These are phyloP conservation scores for Turritopsis rubra DNA, from an alignment of 30 jellyfish, hydroid and myxozoan genomes.

Conservation along the genomic window DNA sequence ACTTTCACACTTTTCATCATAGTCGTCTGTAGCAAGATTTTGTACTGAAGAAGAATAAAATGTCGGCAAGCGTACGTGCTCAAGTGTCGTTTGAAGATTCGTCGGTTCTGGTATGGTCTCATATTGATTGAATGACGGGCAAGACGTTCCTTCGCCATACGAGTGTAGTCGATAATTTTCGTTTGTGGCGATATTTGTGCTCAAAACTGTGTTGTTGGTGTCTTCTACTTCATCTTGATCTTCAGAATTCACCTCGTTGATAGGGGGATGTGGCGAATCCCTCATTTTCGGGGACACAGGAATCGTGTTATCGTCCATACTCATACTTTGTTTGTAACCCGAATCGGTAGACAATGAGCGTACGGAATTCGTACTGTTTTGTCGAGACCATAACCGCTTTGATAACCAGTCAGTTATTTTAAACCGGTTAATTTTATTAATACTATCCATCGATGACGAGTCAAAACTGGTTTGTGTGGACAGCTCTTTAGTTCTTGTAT, in stretches of 20 bases:
- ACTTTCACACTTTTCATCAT: no score
- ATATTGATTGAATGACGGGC: background rate
- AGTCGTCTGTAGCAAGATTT: no score
- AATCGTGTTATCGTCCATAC: conserved; percentile 28
- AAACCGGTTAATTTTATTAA: background rate
- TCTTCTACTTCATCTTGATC: background rate
- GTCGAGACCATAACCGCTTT: conserved; percentile 23
- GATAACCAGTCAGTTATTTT: conserved; percentile 22
- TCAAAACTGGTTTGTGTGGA: conserved; percentile 10
- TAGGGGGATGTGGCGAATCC: background rate
- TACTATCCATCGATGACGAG: background rate
- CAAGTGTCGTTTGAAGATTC: background rate
- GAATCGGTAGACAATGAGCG: conserved; percentile 39
- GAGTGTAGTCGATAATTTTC: no score
- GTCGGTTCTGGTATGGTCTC: background rate
- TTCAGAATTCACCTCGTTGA: background rate
- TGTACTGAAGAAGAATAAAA: background rate
- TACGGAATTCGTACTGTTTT: background rate
- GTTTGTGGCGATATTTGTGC: no score
- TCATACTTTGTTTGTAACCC: conserved; percentile 35
- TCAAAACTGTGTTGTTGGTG: background rate
- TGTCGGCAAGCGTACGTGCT: background rate
- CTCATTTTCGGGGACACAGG: background rate
- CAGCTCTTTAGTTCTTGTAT: background rate
- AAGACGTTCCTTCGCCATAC: background rate